A percentile compares a stretch with the other conserved stretches of the same genome.
Conservation (phyloP, 2,113 vertebrate genomes). For the Henicopernis longicauda region DNA sequence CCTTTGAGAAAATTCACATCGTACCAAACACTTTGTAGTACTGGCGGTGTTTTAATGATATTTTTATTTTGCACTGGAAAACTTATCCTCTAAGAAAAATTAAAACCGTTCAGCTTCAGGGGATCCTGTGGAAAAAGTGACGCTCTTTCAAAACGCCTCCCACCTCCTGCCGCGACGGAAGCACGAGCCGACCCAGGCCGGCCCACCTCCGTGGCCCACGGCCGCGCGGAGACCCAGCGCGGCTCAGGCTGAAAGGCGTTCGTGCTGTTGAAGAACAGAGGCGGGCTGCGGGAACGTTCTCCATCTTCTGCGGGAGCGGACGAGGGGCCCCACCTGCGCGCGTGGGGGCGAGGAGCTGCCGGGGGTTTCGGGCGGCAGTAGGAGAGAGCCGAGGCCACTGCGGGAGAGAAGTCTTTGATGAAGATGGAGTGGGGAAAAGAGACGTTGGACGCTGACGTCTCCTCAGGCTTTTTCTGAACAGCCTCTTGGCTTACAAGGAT, state of each 20-base stretch:
- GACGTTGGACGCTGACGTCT: background rate
- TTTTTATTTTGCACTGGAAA: background rate
- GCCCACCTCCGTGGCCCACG: background rate
- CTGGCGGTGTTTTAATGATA: background rate
- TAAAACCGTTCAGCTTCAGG: background rate
- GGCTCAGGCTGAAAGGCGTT: background rate
- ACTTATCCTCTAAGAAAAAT: background rate
- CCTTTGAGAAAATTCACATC: background rate
- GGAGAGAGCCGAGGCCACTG: background rate
- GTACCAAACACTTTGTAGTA: background rate
- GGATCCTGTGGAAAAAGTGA: background rate
- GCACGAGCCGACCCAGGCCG: background rate
- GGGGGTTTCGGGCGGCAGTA: background rate
- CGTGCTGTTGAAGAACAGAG: background rate
- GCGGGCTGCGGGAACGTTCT: background rate
- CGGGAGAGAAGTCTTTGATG: background rate
- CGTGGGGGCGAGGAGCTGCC: rapidly evolving
- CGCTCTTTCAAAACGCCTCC: background rate
- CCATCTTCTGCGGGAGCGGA: rapidly evolving
- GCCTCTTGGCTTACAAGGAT: background rate
- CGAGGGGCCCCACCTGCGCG: rapidly evolving
- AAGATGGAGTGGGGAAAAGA: background rate
- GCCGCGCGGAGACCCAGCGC: background rate
- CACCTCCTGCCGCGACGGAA: background rate
- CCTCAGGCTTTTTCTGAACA: background rate